phyloP scores from a whole-genome alignment of 2,797 vertebrate genomes.

The Pantherophis vulpinus region DNA sequence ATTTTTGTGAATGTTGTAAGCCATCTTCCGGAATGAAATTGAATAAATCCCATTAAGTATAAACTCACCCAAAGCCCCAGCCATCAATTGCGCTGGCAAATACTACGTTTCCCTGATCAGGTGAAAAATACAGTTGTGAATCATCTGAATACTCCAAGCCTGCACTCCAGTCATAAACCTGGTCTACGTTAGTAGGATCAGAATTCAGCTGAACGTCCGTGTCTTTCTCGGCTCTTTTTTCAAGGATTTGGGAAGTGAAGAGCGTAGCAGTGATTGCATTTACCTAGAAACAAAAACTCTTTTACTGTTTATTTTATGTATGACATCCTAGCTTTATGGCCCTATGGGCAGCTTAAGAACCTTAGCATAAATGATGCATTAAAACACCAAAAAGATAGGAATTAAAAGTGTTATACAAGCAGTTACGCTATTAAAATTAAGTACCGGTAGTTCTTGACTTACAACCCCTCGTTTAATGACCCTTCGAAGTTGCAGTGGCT shows the following conservation, averaged over 20 bases:
- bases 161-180: conserved; percentile 92
- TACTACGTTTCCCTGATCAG: conserved; percentile 92
- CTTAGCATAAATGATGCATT: not conserved
- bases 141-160: conserved; percentile 90
- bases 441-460: not conserved
- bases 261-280: conserved; percentile 91
- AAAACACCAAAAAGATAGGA: not conserved
- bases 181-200: conserved; percentile 67
- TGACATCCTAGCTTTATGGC: not conserved
- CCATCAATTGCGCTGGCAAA: conserved; percentile 94
- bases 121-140: conserved; percentile 93
- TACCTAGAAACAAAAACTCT: conserved; percentile 72
- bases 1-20: not conserved
- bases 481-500: not conserved
- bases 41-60: not conserved
- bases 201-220: conserved; percentile 48
- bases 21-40: not conserved
- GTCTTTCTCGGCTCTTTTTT: conserved; percentile 89
- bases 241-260: conserved; percentile 93
- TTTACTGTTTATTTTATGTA: not conserved
- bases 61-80: conserved; percentile 92
- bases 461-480: not conserved
- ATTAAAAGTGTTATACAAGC: not conserved
- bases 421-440: not conserved
- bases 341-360: not conserved